Conservation (phyloP, 2,888 invertebrate species). For the Brachynemurus nebulosus region DNA sequence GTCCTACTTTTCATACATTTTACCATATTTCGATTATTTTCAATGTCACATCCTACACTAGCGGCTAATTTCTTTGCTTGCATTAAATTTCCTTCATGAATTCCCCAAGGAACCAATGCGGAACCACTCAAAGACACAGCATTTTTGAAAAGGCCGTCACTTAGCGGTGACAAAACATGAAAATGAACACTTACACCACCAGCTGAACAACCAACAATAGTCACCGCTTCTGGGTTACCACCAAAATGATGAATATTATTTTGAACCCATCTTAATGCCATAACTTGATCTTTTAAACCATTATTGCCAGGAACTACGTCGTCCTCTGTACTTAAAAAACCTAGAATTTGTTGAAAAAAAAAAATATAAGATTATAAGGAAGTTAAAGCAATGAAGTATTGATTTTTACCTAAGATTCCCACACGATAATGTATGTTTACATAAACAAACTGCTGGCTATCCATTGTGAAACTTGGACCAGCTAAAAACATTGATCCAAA, state of each 20-base stretch:
- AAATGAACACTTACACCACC: conserved; percentile 58
- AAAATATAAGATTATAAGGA: background rate
- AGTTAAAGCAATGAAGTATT: background rate
- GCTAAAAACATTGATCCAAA: conserved; percentile 41
- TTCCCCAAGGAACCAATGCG: conserved; percentile 22
- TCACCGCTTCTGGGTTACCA: conserved; percentile 49
- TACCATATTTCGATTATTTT: conserved; percentile 38
- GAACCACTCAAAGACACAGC: conserved; percentile 27
- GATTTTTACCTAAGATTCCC: conserved; percentile 45
- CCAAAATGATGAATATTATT: conserved; percentile 50
- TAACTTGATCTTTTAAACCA: conserved; percentile 54
- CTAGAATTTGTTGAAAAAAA: too few relatives aligned
- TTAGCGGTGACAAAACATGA: conserved; percentile 47
- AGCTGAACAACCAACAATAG: conserved; percentile 49
- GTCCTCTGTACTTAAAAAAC: conserved; percentile 58
- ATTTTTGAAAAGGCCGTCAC: conserved; percentile 34
- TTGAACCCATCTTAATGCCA: conserved; percentile 50
- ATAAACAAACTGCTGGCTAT: conserved; percentile 45
- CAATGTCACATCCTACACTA: conserved; percentile 24
- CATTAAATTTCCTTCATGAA: conserved; percentile 19
- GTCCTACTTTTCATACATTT: conserved; percentile 49
- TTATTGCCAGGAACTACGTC: conserved; percentile 47
- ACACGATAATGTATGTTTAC: conserved; percentile 57
- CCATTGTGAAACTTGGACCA: conserved; percentile 45
- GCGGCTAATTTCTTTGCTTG: conserved; percentile 21